A percentile compares a stretch with the other conserved stretches of the same genome.
phyloP scores from a whole-genome alignment of 2,888 invertebrate genomes.

The Leucozona laternaria region DNA sequence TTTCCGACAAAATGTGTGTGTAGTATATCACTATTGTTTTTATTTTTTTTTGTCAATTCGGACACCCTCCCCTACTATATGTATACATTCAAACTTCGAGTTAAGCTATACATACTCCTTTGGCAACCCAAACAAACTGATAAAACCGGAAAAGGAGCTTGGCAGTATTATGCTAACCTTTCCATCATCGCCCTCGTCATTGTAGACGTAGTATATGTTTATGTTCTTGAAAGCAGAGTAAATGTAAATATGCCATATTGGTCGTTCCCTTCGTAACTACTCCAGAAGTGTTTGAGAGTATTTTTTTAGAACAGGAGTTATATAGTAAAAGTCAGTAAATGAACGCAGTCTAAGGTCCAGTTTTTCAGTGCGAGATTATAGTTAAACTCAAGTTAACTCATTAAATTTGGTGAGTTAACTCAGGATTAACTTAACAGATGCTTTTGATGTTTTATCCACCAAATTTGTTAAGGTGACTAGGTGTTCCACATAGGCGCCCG shows the following conservation, averaged over 20 bases:
- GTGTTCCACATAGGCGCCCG: too few species aligned
- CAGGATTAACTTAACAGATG: too few species aligned
- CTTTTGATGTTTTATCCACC: too few species aligned
- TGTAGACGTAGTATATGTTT: neutral
- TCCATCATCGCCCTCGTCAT: neutral
- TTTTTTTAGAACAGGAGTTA: neutral
- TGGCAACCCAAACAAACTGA: neutral
- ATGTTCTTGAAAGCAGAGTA: conserved; percentile 40
- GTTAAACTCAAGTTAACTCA: too few species aligned
- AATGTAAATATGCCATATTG: conserved; percentile 39
- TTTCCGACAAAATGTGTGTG: too few species aligned
- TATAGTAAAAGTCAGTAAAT: conserved; percentile 5
- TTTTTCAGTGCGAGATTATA: too few species aligned
- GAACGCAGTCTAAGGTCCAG: neutral
- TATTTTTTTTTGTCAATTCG: too few species aligned
- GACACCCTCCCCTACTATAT: too few species aligned
- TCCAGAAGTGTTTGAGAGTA: conserved; percentile 19
- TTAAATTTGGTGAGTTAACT: too few species aligned
- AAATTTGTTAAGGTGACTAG: too few species aligned
- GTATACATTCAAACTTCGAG: neutral
- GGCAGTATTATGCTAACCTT: neutral
- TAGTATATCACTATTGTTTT: too few species aligned
- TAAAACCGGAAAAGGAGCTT: neutral
- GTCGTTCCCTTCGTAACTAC: neutral
- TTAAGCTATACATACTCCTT: neutral